Base-by-base conservation (phyloP, 2,888 invertebrate genomes). In the Polia nebulosa region DNA sequence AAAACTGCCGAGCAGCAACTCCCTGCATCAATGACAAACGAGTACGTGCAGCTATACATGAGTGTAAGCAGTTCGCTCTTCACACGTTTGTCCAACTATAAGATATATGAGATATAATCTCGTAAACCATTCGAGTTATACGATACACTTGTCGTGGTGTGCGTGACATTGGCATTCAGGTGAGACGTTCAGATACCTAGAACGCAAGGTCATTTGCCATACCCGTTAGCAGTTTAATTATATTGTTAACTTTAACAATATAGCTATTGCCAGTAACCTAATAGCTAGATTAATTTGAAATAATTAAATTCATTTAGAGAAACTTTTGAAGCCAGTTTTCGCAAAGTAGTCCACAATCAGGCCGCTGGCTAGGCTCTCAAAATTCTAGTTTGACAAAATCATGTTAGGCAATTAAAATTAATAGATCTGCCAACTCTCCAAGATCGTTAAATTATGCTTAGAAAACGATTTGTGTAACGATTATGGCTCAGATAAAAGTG, bases 161-260 rank as follows among this genome's bases (percentile, higher is more conserved):
- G 83, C 76, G 84, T 90, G 89, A 88, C 90, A 92, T 93, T 93
- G 93, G 90, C 93, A 93, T 92, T 94, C 92, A 93, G 89, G 88
- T 92, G 90, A 91, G 90, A 91, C 93, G 89, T 82, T 87, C 82
- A 84, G 88, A 87, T 90, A 91, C 88, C 85, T 89, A 90, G 90
- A 89, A 88, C 83, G 87, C 90, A 91, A 92, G 92, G 92, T 89
- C 91, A 90, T 86, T 85, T 84, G 81, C 86, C 81, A 86, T 90
- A 90, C 86, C 82, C 78, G 87, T 87, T 87, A 83, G 84, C 84
- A 87, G 87, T 87, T 79, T 87, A 87, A 89, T 90, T 85, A 84
- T 75, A 82, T 80, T 65, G 78, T 78, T 82, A 75, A 65, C 58
- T 73, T 71, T 73, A 70, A 63, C 69, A 56, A 71, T 75, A 62